Evolutionary conservation across 2,797 vertebrate genomes (phyloP).

Genomic region (Diplodus sargus): DNA sequence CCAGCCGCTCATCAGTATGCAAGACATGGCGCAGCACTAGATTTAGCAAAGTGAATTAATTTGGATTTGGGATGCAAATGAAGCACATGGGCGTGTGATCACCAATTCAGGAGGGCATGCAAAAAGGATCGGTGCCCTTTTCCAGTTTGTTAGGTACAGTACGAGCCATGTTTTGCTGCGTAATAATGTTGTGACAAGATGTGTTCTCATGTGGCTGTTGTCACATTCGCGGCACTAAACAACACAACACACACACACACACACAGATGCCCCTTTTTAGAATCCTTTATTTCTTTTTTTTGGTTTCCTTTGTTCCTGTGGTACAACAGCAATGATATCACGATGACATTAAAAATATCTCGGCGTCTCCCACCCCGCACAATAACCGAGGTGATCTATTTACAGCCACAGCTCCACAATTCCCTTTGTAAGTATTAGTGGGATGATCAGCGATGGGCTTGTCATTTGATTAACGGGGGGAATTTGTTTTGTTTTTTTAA

Average conservation of each 20-base stretch:
- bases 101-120: constrained; percentile 91
- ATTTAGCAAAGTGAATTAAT: constrained; percentile 99
- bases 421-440: constrained; percentile 94
- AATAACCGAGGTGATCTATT: constrained; percentile 88
- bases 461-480: constrained; percentile 97
- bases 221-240: constrained; percentile 26
- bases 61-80: constrained; percentile 99
- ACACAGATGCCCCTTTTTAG: neutral
- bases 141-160: constrained; percentile 66
- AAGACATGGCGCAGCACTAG: constrained; percentile 92
- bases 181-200: constrained; percentile 59
- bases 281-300: neutral
- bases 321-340: constrained; percentile 46
- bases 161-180: constrained; percentile 65
- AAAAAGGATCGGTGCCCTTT: constrained; percentile 71
- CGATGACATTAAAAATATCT: constrained; percentile 64
- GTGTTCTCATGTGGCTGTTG: constrained; percentile 38
- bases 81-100: constrained; percentile 90
- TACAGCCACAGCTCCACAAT: constrained; percentile 89
- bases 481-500: constrained; percentile 84
- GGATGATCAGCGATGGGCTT: constrained; percentile 89
- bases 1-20: constrained; percentile 95
- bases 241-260: constrained; percentile 23
- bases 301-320: constrained; percentile 40
- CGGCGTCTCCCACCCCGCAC: constrained; percentile 54